Conservation (phyloP, 2,113 vertebrate genomes). For the Serilophus lunatus region DNA sequence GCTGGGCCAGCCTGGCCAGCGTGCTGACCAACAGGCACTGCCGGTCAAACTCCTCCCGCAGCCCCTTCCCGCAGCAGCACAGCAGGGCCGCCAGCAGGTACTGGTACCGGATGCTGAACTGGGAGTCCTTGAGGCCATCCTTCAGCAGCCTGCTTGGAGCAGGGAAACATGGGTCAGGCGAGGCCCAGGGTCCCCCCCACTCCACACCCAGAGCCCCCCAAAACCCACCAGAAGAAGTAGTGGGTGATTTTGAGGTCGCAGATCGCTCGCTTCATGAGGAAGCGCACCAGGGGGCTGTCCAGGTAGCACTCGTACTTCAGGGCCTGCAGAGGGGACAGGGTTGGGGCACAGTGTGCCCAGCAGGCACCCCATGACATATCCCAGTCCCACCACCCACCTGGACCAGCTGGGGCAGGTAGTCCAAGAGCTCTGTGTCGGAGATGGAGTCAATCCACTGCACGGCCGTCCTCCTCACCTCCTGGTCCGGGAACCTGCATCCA, state of each 20-base stretch:
- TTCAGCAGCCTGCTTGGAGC: constrained; percentile 84
- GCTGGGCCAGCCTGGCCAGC: constrained; percentile 85
- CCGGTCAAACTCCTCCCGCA: constrained; percentile 90
- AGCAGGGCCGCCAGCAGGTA: constrained; percentile 91
- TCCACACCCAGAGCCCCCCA: rapidly evolving
- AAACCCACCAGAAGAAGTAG: constrained; percentile 92
- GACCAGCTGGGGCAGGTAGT: constrained; percentile 95
- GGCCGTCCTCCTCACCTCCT: constrained; percentile 91
- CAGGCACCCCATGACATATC: rapidly evolving
- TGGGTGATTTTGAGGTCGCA: constrained; percentile 91
- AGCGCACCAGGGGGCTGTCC: constrained; percentile 93
- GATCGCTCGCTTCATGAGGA: constrained; percentile 90
- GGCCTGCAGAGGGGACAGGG: constrained; percentile 71
- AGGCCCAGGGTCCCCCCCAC: rapidly evolving
- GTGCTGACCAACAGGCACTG: constrained; percentile 90
- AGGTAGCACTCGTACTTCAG: constrained; percentile 98
- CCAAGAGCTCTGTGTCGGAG: constrained; percentile 88
- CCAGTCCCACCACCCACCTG: constrained; percentile 74
- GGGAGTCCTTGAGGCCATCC: constrained; percentile 91
- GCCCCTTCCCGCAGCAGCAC: constrained; percentile 89
- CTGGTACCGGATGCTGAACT: constrained; percentile 96
- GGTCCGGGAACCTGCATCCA: constrained; percentile 86
- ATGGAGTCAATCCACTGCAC: constrained; percentile 96
- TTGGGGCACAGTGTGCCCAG: rapidly evolving
- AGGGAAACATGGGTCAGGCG: rapidly evolving